Percentiles rank a stretch among this genome's conserved stretches.
phyloP scores from a whole-genome alignment of 2,113 vertebrate species.

The Chaetorhynchus papuensis region DNA sequence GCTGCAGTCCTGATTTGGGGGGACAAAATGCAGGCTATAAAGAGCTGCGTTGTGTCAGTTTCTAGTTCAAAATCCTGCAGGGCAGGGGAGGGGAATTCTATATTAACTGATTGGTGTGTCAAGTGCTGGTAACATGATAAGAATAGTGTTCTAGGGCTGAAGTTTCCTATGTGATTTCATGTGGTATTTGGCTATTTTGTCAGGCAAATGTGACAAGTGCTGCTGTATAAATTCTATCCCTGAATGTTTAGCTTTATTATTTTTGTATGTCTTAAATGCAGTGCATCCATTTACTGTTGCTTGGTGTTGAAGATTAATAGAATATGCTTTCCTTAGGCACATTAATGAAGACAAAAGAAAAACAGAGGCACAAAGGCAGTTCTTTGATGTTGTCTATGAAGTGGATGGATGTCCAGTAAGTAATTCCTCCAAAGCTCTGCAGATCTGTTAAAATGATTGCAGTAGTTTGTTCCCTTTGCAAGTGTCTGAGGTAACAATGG shows the following conservation, averaged over 20 bases:
- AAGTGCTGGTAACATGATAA: background rate
- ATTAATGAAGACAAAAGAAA: slow-evolving; percentile 99
- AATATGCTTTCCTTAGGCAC: slow-evolving; percentile 74
- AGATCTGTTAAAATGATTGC: background rate
- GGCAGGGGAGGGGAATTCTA: accelerated
- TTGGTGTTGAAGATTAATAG: background rate
- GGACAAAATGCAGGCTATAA: background rate
- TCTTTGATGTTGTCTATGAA: slow-evolving; percentile 98
- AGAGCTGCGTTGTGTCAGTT: background rate
- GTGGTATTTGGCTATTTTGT: background rate
- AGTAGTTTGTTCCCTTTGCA: background rate
- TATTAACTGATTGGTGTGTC: background rate
- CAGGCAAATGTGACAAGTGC: background rate
- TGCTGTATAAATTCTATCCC: background rate
- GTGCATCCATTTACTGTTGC: background rate
- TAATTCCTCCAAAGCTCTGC: slow-evolving; percentile 19
- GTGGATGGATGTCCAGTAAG: slow-evolving; percentile 97
- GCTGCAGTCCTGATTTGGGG: background rate
- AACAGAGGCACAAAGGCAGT: slow-evolving; percentile 96
- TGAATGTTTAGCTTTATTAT: background rate
- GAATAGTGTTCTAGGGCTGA: background rate
- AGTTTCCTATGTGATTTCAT: background rate
- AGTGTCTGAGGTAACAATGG: background rate
- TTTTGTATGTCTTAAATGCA: background rate
- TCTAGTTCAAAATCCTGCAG: background rate